Conservation (phyloP, 1,140 invertebrate genomes). For the Bemisia tabaci region DNA sequence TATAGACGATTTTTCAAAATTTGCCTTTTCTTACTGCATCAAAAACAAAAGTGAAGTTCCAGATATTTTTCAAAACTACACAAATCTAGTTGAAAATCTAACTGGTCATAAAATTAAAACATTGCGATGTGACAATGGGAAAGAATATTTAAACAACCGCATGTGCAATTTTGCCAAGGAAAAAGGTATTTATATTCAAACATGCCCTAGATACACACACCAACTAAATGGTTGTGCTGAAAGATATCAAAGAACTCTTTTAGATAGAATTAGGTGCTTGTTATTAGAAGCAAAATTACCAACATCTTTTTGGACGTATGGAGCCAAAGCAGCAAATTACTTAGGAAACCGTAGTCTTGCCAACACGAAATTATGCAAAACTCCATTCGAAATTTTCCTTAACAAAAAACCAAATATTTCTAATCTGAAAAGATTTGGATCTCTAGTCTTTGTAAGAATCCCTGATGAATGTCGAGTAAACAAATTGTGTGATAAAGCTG, state of each 20-base stretch:
- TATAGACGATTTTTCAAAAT: slow-evolving; percentile 28
- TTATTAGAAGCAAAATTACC: slow-evolving; percentile 20
- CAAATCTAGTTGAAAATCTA: slow-evolving; percentile 26
- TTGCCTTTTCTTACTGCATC: slow-evolving; percentile 28
- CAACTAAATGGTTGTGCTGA: slow-evolving; percentile 29
- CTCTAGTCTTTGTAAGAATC: slow-evolving; percentile 16
- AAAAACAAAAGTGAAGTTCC: slow-evolving; percentile 29
- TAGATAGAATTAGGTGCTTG: slow-evolving; percentile 23
- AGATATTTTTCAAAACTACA: slow-evolving; percentile 27
- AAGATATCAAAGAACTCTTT: slow-evolving; percentile 25
- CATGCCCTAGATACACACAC: slow-evolving; percentile 23
- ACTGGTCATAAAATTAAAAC: slow-evolving; percentile 9
- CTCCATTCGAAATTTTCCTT: slow-evolving; percentile 17
- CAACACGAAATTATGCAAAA: neutral
- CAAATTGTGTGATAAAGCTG: slow-evolving; percentile 25
- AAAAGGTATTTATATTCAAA: slow-evolving; percentile 24
- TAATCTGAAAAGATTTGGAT: slow-evolving; percentile 26
- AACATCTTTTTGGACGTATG: slow-evolving; percentile 25
- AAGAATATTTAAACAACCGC: slow-evolving; percentile 11
- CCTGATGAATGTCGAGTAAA: slow-evolving; percentile 15
- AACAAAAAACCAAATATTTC: slow-evolving; percentile 17
- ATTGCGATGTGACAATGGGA: slow-evolving; percentile 13
- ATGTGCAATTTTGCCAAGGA: slow-evolving; percentile 18
- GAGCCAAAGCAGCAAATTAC: slow-evolving; percentile 14
- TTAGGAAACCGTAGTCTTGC: slow-evolving; percentile 7